Conservation (phyloP, 2,797 vertebrate genomes). For the Chloroceryle amazona region DNA sequence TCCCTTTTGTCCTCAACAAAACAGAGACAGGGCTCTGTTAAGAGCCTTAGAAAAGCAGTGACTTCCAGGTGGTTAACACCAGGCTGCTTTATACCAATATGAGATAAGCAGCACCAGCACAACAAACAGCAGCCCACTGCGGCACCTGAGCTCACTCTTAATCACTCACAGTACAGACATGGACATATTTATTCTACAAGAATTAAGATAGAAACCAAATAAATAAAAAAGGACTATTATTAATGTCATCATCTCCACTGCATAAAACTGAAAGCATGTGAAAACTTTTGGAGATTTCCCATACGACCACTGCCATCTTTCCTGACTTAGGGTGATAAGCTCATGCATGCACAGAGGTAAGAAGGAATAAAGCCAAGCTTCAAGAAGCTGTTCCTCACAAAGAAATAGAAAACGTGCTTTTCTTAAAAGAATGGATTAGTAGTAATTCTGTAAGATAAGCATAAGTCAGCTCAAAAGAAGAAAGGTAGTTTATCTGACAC, state of each 20-base stretch:
- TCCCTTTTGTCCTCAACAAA: no score
- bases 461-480: neutral
- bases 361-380: neutral
- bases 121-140: neutral
- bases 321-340: neutral
- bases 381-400: neutral
- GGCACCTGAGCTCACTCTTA: neutral
- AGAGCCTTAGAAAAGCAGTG: neutral
- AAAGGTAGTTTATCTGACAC: neutral
- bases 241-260: neutral
- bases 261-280: neutral
- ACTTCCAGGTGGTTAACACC: neutral
- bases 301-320: neutral
- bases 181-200: rapidly evolving
- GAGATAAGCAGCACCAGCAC: neutral
- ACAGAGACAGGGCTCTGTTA: neutral
- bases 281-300: neutral
- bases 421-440: neutral
- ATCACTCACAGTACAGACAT: neutral
- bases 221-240: neutral
- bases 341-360: neutral
- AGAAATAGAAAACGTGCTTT: neutral
- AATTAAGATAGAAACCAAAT: neutral
- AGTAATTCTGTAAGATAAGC: neutral
- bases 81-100: rapidly evolving